Percentiles rank a stretch among this genome's conserved stretches.
phyloP scores from a whole-genome alignment of 2,113 vertebrate genomes.

The Carassius auratus region DNA sequence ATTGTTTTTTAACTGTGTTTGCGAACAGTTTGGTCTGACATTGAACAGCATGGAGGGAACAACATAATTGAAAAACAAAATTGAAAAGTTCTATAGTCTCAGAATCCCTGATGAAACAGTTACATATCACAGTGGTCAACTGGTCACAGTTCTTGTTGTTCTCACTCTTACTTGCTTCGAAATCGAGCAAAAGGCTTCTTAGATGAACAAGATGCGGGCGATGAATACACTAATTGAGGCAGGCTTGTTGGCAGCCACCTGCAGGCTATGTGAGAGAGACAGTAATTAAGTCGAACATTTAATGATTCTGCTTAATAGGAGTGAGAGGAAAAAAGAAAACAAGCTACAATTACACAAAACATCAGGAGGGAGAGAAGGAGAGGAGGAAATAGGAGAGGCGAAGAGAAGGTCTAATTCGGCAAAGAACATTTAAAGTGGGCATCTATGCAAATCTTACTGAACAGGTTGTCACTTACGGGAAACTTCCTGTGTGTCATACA shows the following conservation, averaged over 20 bases:
- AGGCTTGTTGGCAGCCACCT: no score
- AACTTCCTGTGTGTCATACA: no score
- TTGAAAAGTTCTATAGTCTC: not conserved
- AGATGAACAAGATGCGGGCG: no score
- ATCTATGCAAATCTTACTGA: conserved; percentile 35
- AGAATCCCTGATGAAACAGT: no score
- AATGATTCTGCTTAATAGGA: conserved; percentile 95
- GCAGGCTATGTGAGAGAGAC: conserved; percentile 86
- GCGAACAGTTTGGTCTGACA: not conserved
- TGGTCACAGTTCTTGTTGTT: no score
- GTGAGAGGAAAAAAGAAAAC: conserved; percentile 64
- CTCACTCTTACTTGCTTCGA: no score
- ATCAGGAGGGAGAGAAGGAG: conserved; percentile 48
- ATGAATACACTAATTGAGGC: no score
- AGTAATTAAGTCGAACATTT: conserved; percentile 96
- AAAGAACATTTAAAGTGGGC: conserved; percentile 27
- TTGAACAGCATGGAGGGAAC: not conserved
- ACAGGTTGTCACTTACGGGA: not conserved
- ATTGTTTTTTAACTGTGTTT: not conserved
- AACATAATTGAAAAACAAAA: not conserved
- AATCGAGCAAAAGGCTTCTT: no score
- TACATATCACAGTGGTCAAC: no score
- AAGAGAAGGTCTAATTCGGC: conserved; percentile 51
- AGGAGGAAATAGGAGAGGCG: conserved; percentile 2
- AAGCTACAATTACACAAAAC: conserved; percentile 52